These are phyloP conservation scores for Oxycera nigricornis DNA, from an alignment of 2,888 invertebrate species.

Conservation along the genomic window DNA sequence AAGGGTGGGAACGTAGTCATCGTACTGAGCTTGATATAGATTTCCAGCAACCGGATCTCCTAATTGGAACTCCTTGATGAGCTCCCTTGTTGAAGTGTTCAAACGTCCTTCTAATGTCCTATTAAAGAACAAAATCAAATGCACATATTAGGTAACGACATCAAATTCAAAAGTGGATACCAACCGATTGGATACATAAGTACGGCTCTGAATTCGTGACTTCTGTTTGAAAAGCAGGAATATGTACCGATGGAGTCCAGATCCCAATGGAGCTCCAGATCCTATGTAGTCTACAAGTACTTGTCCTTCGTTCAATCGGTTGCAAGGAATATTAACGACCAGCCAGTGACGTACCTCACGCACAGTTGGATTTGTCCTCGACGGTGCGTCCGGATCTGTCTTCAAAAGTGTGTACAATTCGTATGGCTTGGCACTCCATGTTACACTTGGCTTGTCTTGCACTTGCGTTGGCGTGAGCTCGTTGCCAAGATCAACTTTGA, in stretches of 20 bases:
- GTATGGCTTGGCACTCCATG: slow-evolving; percentile 52
- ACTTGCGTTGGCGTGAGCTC: slow-evolving; percentile 72
- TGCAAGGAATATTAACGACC: slow-evolving; percentile 83
- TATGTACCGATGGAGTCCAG: slow-evolving; percentile 81
- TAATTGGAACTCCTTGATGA: slow-evolving; percentile 80
- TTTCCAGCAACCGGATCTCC: slow-evolving; percentile 82
- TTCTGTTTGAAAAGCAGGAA: slow-evolving; percentile 79
- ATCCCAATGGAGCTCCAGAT: slow-evolving; percentile 80
- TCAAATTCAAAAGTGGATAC: neutral
- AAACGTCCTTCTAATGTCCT: slow-evolving; percentile 57
- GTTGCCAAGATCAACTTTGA: slow-evolving; percentile 26
- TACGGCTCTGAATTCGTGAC: slow-evolving; percentile 59
- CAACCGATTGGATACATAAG: slow-evolving; percentile 15
- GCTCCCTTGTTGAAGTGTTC: slow-evolving; percentile 71
- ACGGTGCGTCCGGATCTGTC: slow-evolving; percentile 90
- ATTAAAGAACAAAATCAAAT: no score
- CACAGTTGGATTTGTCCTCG: slow-evolving; percentile 77
- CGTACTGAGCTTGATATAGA: slow-evolving; percentile 81
- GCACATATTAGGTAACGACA: no score
- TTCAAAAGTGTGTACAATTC: slow-evolving; percentile 55
- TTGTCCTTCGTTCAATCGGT: slow-evolving; percentile 73
- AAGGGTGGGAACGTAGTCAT: slow-evolving; percentile 81
- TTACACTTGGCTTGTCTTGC: slow-evolving; percentile 54
- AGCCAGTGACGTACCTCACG: slow-evolving; percentile 94
- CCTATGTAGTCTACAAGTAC: slow-evolving; percentile 80